Percentiles rank a stretch among this genome's conserved stretches.
Conservation (phyloP, 2,797 vertebrate species). For the Parauchenoglanis punctatus region DNA sequence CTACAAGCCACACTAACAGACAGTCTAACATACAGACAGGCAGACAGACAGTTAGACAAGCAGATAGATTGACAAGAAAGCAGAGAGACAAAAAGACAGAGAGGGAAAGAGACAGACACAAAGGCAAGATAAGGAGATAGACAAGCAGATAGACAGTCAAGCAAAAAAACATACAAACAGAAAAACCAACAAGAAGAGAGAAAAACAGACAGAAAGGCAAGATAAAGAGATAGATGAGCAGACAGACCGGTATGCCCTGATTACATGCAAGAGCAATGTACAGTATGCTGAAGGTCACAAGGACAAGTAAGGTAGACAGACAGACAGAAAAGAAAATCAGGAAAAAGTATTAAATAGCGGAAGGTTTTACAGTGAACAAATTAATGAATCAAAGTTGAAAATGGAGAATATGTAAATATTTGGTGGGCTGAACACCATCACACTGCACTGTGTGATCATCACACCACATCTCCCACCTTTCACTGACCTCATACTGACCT, state of each 20-base stretch:
- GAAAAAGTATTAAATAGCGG: background rate
- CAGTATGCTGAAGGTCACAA: background rate
- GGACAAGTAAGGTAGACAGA: background rate
- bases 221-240: background rate
- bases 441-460: background rate
- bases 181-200: background rate
- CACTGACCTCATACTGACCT: slow-evolving; percentile 72
- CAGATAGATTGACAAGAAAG: background rate
- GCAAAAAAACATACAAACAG: background rate
- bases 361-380: background rate
- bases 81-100: background rate
- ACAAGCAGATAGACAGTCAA: background rate
- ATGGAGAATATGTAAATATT: background rate
- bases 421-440: background rate
- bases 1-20: too few species aligned
- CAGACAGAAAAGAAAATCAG: background rate
- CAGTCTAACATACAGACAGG: too few species aligned
- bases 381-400: background rate
- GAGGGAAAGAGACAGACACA: background rate
- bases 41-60: background rate
- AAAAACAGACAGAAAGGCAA: background rate
- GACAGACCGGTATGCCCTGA: background rate
- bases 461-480: background rate
- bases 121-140: background rate
- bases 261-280: background rate